Base-by-base conservation (phyloP, 2,888 invertebrate species). In the Polyommatus icarus region DNA sequence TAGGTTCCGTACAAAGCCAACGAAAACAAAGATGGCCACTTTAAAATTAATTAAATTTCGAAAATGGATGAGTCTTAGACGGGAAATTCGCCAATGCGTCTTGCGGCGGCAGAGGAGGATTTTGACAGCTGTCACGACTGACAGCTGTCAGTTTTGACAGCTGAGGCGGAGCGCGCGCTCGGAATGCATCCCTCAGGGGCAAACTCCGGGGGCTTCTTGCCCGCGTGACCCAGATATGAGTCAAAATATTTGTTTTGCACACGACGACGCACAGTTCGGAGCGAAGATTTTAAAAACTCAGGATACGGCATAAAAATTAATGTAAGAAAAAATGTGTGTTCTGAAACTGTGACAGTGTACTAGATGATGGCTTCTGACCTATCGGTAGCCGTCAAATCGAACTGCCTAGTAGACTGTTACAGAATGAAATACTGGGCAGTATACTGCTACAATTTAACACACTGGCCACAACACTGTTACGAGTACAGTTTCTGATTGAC, bases 91-190 rank as follows among this genome's bases (percentile, higher is more conserved):
- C 71, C 36, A 36, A 71, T n/a, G 18, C 15, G 71, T 5, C 7
- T 7, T 7, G 36, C 36, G n/a, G n/a, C 4, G 18, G 32, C 5
- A 36, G 36, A 36, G 71, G 7, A 36, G n/a, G n/a, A 71, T n/a
- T 32, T 36, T 36, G 36, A 71, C 71, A 71, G 36, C 71, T 71
- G 61, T 24, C 24, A 10, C 4, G 4, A 1, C 0, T 61, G 61
- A 61, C 61, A 61, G 61, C 61, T 24, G 71, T 71, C 71, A 36
- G 7, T 36, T 71, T 18, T 71, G 36, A 71, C 71, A 71, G 71
- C 18, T 71, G n/a, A 71, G 24, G 29, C 32, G 71, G 36, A 32
- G 71, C 36, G 32, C 0, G 18, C 71, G 15, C 61, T 24, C 12
- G 61, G 10, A 4, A 3, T 71, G 7, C 6, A 7, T 71, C 36